A percentile compares a stretch with the other conserved stretches of the same genome.
Conservation (phyloP, 2,113 vertebrate genomes). For the Xiphias gladius region DNA sequence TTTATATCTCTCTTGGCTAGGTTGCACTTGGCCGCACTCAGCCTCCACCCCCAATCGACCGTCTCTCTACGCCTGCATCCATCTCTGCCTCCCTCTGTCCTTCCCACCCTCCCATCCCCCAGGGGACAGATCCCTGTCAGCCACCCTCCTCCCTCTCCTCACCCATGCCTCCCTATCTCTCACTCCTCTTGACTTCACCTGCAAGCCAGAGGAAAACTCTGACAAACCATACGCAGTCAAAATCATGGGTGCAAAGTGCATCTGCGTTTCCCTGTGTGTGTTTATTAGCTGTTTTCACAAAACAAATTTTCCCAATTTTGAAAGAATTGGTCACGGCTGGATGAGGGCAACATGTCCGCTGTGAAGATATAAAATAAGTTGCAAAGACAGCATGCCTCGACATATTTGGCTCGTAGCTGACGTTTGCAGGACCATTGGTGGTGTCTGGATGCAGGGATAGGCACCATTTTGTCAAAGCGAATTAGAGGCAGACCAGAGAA, state of each 20-base stretch:
- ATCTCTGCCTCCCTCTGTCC: slow-evolving; percentile 22
- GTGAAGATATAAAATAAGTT: neutral
- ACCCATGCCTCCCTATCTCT: slow-evolving; percentile 13
- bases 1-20: slow-evolving; percentile 26
- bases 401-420: slow-evolving; percentile 32
- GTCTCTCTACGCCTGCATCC: slow-evolving; percentile 19
- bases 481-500: slow-evolving; percentile 30
- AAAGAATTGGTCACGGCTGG: neutral
- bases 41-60: slow-evolving; percentile 21
- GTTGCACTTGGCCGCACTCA: slow-evolving; percentile 17
- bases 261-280: neutral
- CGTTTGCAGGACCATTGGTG: neutral
- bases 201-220: neutral
- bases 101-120: slow-evolving; percentile 44
- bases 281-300: neutral
- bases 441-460: slow-evolving; percentile 23
- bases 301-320: neutral
- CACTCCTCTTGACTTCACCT: neutral
- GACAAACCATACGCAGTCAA: neutral
- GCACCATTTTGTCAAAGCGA: slow-evolving; percentile 59
- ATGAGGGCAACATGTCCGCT: neutral
- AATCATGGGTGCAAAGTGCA: neutral
- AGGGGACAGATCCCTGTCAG: slow-evolving; percentile 35
- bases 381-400: slow-evolving; percentile 17
- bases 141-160: slow-evolving; percentile 25